These are phyloP conservation scores for Neomonachus schauinslandi DNA, from an alignment of 2,113 vertebrate species.

Conservation along the genomic window DNA sequence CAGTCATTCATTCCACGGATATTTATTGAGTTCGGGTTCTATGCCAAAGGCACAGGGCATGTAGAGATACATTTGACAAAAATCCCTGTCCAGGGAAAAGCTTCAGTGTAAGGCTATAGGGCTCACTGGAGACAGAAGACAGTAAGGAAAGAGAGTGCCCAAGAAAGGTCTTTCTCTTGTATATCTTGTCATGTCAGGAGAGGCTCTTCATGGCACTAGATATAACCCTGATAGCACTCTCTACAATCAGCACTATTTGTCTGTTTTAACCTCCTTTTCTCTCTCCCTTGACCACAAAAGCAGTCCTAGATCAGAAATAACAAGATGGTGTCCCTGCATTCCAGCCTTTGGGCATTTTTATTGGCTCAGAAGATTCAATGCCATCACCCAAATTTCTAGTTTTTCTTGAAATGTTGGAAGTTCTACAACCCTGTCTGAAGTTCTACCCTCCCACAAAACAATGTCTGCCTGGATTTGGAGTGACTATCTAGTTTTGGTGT, in stretches of 20 bases:
- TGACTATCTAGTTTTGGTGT: neutral
- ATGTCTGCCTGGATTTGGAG: neutral
- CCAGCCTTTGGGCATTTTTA: neutral
- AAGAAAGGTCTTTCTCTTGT: neutral
- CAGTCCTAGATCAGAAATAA: neutral
- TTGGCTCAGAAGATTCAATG: neutral
- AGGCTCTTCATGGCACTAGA: neutral
- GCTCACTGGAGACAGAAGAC: neutral
- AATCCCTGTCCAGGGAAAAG: neutral
- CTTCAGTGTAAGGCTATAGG: neutral
- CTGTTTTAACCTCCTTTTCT: neutral
- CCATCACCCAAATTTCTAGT: neutral
- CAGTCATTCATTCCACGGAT: neutral
- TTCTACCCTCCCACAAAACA: neutral
- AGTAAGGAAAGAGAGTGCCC: neutral
- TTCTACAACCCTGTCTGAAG: neutral
- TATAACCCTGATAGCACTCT: fast-evolving
- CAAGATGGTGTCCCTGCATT: neutral
- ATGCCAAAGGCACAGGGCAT: neutral
- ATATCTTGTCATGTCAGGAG: neutral
- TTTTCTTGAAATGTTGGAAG: neutral
- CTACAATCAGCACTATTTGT: neutral
- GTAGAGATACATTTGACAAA: neutral
- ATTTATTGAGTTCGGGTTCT: neutral
- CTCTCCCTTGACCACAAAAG: neutral